Base-by-base conservation (phyloP, 2,888 invertebrate species). In the Taenaris catops region DNA sequence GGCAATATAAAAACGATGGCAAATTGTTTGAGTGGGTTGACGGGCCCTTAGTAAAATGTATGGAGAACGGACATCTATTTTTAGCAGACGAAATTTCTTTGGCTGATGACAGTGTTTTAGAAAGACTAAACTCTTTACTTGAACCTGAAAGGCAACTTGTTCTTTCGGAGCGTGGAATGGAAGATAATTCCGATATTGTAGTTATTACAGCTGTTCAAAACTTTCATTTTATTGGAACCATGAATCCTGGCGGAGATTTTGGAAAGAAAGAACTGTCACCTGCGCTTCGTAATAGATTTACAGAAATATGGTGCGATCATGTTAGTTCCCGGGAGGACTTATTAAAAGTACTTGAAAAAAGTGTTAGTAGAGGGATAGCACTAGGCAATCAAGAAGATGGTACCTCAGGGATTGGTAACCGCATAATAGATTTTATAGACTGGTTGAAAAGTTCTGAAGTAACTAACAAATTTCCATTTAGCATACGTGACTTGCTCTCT, bases 181-280 rank as follows among this genome's bases (percentile, higher is more conserved):
- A 90, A 57, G 87, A 84, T 38, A 88, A 75, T 58, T 88, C 88
- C 14, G 86, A 73, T 55, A 89, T 90, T 12, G 87, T 89, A 27
- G 87, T 91, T 14, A 84, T 93, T 1, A 89, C 93, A 21, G 89
- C 91, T 0, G 94, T 94, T 35, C 67, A 90, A 3, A 89, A 91
- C 4, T 99, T 99, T 66, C 92, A 95, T 53, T 95, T 99, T 58
- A 90, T 99, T 38, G 97, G 96, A 1, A 99, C 99, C 0, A 99
- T 99, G 99, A 99, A 99, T 86, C 99, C 99, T 3, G 98, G 99
- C 5, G 99, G 99, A 0, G 99, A 99, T 87, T 99, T 96, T 68
- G 99, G 99, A 1, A 99, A 99, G 70, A 99, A 99, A 67, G 99
- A 99, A 88, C 87, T 99, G 4, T 99, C 99, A 0, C 98, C 98